Evolutionary conservation across 2,888 invertebrate species (phyloP), one percentile per base, ranked within the genome.

Genomic region (Rhagophthalmus giganteus): DNA sequence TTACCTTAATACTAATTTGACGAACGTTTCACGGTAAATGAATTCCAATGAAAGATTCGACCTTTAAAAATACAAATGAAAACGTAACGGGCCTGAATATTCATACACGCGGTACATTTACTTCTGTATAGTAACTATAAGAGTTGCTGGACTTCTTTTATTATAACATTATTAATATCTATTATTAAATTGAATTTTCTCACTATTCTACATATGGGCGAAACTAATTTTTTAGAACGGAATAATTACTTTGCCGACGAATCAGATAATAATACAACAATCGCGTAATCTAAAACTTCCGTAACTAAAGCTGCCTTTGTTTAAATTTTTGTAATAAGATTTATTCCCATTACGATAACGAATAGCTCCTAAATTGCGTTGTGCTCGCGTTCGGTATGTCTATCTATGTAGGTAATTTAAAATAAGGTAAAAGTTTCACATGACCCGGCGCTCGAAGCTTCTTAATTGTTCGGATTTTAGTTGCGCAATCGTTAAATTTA

Each of bases 171-270:
- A 7, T 7, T 20, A 20, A 20, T 7, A 20, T 20, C 3, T 20
- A 20, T n/a, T 5, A 20, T 20, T 20, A 20, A 7, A 20, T 20
- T 20, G 35, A 33, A 16, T 33, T 14, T 26, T 35, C 24, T 24
- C 35, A 35, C 11, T 20, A 33, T 13, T 26, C 14, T n/a, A 16
- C 38, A 13, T 12, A 30, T 9, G 30, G 20, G 20, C 16, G 28
- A 39, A 30, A 16, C 28, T 28, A 39, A 38, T 39, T 39, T 38
- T 38, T 39, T 39, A 27, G 39, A 30, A 39, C 39, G 39, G 28
- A 39, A 39, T 39, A 39, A 39, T 39, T 39, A 15, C 37, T 8
- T 13, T 10, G 15, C 16, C 39, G 39, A 38, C 27, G n/a, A 20
- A 20, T 20, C 20, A 20, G 20, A 20, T 20, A 20, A 20, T 20